Conservation (phyloP, 2,888 invertebrate species). For the Hirtodrosophila trivittata region DNA sequence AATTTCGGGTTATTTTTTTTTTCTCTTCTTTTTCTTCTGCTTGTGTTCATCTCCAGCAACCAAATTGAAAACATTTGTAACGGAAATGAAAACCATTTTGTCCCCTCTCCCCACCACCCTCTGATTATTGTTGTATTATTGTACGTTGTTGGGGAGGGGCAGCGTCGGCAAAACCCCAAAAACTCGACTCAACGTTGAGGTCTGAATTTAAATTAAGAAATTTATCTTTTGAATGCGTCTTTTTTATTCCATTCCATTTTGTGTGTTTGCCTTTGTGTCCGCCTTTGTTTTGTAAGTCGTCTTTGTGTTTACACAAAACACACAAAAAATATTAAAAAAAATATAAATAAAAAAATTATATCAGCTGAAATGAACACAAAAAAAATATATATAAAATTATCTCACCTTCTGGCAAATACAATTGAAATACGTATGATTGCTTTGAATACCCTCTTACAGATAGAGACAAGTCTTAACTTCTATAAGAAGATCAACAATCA, state of each 20-base stretch:
- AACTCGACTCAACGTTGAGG: slow-evolving; percentile 58
- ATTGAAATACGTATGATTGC: slow-evolving; percentile 57
- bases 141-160: slow-evolving; percentile 28
- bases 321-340: not conserved
- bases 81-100: slow-evolving; percentile 73
- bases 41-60: slow-evolving; percentile 33
- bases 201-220: slow-evolving; percentile 81
- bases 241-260: slow-evolving; percentile 37
- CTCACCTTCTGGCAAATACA: slow-evolving; percentile 68
- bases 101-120: not conserved
- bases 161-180: slow-evolving; percentile 37
- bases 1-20: slow-evolving; percentile 51
- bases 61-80: slow-evolving; percentile 79
- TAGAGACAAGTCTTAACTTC: not conserved
- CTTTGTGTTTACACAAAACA: slow-evolving; percentile 46
- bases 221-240: slow-evolving; percentile 74
- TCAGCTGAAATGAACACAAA: not conserved
- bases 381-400: slow-evolving; percentile 35
- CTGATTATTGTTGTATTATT: not conserved
- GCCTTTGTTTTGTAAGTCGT: slow-evolving; percentile 55
- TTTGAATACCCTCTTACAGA: slow-evolving; percentile 1
- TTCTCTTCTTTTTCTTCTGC: not conserved
- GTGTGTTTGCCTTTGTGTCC: slow-evolving; percentile 39
- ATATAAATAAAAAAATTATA: slow-evolving; percentile 1
- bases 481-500: too few species aligned